phyloP scores from a whole-genome alignment of 2,888 invertebrate genomes.

The Volucella inflata region DNA sequence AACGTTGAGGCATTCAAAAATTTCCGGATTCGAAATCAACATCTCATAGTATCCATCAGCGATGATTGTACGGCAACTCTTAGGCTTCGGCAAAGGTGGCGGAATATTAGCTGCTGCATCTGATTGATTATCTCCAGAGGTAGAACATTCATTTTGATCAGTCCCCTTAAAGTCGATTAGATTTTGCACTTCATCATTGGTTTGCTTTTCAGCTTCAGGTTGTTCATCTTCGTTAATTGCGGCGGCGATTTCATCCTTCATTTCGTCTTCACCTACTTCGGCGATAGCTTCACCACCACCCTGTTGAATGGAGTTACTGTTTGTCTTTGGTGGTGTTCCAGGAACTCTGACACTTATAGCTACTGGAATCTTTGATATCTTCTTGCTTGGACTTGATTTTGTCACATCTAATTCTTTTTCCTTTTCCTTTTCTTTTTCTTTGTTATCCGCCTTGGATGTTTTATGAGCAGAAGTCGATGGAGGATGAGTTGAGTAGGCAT shows the following conservation, averaged over 20 bases:
- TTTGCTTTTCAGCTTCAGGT: constrained; percentile 69
- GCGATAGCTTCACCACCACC: constrained; percentile 84
- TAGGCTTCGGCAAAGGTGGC: constrained; percentile 84
- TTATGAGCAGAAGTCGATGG: constrained; percentile 78
- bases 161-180: constrained; percentile 77
- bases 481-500: constrained; percentile 82
- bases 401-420: constrained; percentile 75
- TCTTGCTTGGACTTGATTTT: constrained; percentile 82
- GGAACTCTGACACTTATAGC: constrained; percentile 55
- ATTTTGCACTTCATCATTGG: constrained; percentile 61
- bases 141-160: constrained; percentile 41
- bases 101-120: constrained; percentile 77
- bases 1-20: constrained; percentile 91
- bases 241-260: constrained; percentile 82
- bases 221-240: constrained; percentile 81
- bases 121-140: constrained; percentile 80
- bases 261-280: constrained; percentile 81
- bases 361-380: constrained; percentile 83
- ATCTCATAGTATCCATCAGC: constrained; percentile 93
- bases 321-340: constrained; percentile 66
- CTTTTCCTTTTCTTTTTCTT: constrained; percentile 68
- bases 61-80: constrained; percentile 87
- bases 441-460: constrained; percentile 74
- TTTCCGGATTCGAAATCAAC: constrained; percentile 90
- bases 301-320: constrained; percentile 80